Evolutionary conservation across 2,888 invertebrate genomes (phyloP).

Genomic region (Lochmaea capreae): DNA sequence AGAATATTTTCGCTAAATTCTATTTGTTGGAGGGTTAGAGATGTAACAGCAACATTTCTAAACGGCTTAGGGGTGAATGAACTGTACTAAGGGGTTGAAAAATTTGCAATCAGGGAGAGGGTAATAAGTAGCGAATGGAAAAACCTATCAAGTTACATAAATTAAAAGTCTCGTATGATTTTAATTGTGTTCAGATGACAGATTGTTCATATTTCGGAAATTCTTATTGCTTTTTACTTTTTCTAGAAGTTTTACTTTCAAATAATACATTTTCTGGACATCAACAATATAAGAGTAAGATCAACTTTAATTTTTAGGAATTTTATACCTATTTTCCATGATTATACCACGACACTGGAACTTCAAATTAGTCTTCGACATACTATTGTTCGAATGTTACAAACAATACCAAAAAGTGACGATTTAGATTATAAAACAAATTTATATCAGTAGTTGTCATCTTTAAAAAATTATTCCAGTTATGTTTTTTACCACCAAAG

Average conservation of each 20-base stretch:
- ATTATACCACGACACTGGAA: background rate
- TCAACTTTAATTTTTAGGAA: background rate
- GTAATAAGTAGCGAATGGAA: background rate
- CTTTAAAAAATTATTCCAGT: background rate
- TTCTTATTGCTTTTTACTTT: background rate
- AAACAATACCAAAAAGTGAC: background rate
- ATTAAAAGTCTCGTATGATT: background rate
- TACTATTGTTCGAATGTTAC: background rate
- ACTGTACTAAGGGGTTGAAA: slow-evolving; percentile 13
- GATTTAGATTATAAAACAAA: background rate
- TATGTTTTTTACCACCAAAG: slow-evolving; percentile 10
- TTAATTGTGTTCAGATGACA: background rate
- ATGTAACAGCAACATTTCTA: background rate
- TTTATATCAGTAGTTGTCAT: background rate
- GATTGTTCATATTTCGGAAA: background rate
- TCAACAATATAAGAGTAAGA: background rate
- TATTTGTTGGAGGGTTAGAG: background rate
- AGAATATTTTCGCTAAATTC: background rate
- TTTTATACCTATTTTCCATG: background rate
- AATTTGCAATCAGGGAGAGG: slow-evolving; percentile 10
- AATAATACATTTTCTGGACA: background rate
- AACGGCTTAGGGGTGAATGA: slow-evolving; percentile 17
- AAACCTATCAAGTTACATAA: background rate
- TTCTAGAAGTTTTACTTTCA: background rate
- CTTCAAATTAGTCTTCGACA: background rate